Conservation (phyloP, 2,113 vertebrate species). For the Hemiprocne comata region DNA sequence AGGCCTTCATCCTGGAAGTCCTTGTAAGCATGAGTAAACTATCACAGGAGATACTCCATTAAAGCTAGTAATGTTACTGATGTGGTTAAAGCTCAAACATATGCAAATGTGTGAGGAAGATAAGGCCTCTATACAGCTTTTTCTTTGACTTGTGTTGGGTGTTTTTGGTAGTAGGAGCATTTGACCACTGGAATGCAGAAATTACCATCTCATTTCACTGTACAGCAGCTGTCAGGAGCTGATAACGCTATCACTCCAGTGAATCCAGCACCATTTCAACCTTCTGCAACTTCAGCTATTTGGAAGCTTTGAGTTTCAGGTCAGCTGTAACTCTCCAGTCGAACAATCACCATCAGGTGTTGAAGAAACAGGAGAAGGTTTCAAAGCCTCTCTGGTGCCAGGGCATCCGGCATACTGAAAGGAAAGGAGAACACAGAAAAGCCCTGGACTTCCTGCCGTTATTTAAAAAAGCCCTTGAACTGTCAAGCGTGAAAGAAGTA, state of each 20-base stretch:
- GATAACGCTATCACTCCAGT: neutral
- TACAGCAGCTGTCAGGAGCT: neutral
- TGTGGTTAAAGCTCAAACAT: neutral
- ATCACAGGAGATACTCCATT: neutral
- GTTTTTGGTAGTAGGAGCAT: neutral
- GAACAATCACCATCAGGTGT: constrained; percentile 20
- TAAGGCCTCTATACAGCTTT: neutral
- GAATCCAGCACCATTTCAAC: neutral
- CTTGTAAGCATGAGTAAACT: neutral
- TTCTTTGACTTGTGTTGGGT: neutral
- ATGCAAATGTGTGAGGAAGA: accelerated
- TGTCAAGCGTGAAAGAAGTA: constrained; percentile 16
- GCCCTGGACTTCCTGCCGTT: constrained; percentile 33
- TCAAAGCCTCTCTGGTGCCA: constrained; percentile 27
- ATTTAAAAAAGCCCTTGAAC: neutral
- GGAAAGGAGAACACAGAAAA: neutral
- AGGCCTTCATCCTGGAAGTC: neutral
- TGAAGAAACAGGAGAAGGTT: constrained; percentile 47
- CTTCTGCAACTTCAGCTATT: neutral
- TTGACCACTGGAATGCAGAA: neutral
- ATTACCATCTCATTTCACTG: neutral
- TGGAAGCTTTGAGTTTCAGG: neutral
- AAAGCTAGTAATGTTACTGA: neutral
- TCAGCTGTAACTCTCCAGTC: constrained; percentile 19
- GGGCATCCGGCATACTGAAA: neutral